These are phyloP conservation scores for Datnioides undecimradiatus DNA, from an alignment of 2,113 vertebrate genomes.

Conservation along the genomic window DNA sequence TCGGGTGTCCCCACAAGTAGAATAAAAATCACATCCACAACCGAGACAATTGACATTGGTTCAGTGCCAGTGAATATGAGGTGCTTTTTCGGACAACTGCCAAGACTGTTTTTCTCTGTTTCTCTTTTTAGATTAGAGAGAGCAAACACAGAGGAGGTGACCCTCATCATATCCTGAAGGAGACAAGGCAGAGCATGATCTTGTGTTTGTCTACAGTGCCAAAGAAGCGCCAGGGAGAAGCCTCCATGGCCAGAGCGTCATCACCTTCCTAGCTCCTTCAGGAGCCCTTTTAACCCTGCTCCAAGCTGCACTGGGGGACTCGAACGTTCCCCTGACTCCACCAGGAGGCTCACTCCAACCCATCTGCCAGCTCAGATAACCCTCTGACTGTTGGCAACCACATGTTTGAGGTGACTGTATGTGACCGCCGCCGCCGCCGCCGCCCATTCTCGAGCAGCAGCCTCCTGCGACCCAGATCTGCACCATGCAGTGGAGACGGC, in stretches of 20 bases:
- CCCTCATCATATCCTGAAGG: constrained; percentile 67
- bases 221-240: constrained; percentile 61
- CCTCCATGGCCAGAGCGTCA: constrained; percentile 57
- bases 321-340: constrained; percentile 80
- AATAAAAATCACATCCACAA: constrained; percentile 38
- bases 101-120: constrained; percentile 59
- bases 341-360: constrained; percentile 78
- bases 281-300: constrained; percentile 57
- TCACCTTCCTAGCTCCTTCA: constrained; percentile 82
- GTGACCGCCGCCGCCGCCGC: constrained; percentile 65
- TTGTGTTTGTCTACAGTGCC: constrained; percentile 63
- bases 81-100: constrained; percentile 28
- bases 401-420: constrained; percentile 81
- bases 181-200: constrained; percentile 66
- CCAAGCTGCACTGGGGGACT: constrained; percentile 84
- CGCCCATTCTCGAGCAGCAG: constrained; percentile 80
- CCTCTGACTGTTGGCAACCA: constrained; percentile 76
- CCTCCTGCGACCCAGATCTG: constrained; percentile 80
- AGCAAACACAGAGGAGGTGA: constrained; percentile 55
- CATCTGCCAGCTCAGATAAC: constrained; percentile 79
- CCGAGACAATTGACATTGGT: constrained; percentile 42
- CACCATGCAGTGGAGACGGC: constrained; percentile 98
- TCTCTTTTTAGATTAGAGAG: constrained; percentile 72
- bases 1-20: constrained; percentile 6
- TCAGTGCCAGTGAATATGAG: constrained; percentile 33